phyloP scores from a whole-genome alignment of 2,888 invertebrate genomes.

The Tigriopus californicus region DNA sequence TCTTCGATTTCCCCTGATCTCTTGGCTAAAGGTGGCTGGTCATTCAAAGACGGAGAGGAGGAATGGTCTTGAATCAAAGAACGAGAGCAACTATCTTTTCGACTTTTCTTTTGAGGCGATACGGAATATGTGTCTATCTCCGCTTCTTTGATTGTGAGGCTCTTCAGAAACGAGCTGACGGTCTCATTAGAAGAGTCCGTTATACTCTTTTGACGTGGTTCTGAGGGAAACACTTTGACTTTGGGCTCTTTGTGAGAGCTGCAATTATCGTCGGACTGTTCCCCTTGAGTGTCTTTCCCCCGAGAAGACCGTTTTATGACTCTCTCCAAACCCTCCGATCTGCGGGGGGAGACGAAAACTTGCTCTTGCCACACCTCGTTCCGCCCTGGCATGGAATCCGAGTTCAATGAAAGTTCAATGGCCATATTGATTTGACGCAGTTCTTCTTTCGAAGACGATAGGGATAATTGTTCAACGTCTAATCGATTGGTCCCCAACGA shows the following conservation, averaged over 20 bases:
- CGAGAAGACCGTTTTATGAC: constrained; percentile 7
- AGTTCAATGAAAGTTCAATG: constrained; percentile 35
- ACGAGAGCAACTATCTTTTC: too few species aligned
- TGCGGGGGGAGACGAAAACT: too few species aligned
- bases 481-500: too few species aligned
- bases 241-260: neutral
- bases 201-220: neutral
- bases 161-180: constrained; percentile 35
- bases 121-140: neutral
- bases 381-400: constrained; percentile 23
- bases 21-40: too few species aligned
- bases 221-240: neutral
- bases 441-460: neutral
- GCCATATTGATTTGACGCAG: constrained; percentile 31
- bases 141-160: constrained; percentile 30
- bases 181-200: constrained; percentile 30
- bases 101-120: too few species aligned
- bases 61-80: too few species aligned
- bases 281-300: neutral
- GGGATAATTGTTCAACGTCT: too few species aligned
- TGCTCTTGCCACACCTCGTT: too few species aligned
- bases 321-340: too few species aligned
- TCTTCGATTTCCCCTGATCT: constrained; percentile 28
- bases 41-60: too few species aligned
- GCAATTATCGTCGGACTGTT: too few species aligned